A percentile compares a stretch with the other conserved stretches of the same genome.
Conservation (phyloP, 2,113 vertebrate genomes). For the Hystrix cristata region DNA sequence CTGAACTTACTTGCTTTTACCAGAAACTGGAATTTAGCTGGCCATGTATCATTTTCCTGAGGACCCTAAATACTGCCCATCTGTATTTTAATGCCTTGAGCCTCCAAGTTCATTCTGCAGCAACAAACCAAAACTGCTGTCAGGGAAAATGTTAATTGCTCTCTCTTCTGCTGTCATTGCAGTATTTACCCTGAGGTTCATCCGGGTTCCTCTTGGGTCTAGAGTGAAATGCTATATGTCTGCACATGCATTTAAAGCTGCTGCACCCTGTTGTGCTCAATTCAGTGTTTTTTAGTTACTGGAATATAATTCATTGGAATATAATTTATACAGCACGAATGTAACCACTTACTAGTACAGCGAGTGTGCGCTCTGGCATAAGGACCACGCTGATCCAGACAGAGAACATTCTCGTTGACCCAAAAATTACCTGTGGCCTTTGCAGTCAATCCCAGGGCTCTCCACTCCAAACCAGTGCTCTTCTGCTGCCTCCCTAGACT, state of each 20-base stretch:
- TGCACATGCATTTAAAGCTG: background rate
- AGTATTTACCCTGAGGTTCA: background rate
- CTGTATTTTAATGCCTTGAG: background rate
- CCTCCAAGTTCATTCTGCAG: background rate
- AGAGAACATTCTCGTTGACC: background rate
- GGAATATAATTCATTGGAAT: background rate
- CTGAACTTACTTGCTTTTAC: background rate
- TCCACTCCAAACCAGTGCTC: background rate
- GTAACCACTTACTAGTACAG: background rate
- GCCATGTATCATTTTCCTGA: background rate
- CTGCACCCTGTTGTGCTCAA: background rate
- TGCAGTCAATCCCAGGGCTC: background rate
- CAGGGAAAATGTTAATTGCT: background rate
- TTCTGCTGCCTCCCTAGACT: background rate
- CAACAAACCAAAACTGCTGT: background rate
- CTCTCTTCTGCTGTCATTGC: background rate
- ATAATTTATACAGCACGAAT: background rate
- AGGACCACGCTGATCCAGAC: background rate
- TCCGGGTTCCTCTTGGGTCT: background rate
- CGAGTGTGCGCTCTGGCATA: background rate
- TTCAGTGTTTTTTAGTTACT: background rate
- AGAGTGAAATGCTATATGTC: background rate
- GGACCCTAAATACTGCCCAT: background rate
- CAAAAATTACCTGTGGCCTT: background rate
- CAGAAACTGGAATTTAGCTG: background rate